Evolutionary conservation across 2,797 vertebrate genomes (phyloP).

Genomic region (Cirrhinus mrigala): DNA sequence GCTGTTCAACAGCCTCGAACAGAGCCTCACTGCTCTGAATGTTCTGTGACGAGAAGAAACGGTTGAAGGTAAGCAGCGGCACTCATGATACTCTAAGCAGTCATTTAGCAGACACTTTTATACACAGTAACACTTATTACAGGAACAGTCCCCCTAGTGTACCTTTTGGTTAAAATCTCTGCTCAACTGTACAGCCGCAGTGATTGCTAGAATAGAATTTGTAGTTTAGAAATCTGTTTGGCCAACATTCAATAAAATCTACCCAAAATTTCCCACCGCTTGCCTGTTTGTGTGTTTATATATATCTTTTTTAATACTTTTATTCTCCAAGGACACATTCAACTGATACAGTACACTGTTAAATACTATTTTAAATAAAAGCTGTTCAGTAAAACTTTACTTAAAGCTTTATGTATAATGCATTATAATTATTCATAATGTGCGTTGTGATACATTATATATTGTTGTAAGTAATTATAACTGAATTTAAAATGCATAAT

Average conservation of each 20-base stretch:
- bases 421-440: no score
- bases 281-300: neutral
- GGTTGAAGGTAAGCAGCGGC: neutral
- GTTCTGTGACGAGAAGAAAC: slow-evolving; percentile 75
- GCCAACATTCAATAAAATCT: neutral
- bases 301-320: neutral
- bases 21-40: slow-evolving; percentile 92
- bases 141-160: neutral
- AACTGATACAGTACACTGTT: neutral
- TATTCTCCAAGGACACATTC: neutral
- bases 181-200: neutral
- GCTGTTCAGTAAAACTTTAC: no score
- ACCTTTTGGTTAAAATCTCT: neutral
- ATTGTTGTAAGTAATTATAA: no score
- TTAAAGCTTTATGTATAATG: no score
- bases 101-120: neutral
- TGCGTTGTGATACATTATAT: no score
- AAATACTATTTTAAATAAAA: neutral
- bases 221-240: neutral
- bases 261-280: neutral
- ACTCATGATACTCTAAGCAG: neutral
- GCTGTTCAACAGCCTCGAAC: slow-evolving; percentile 95
- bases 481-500: no score
- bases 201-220: neutral
- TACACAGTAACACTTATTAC: neutral